Evolutionary conservation across 2,113 vertebrate species (phyloP).

Genomic region (Phyllostomus discolor): DNA sequence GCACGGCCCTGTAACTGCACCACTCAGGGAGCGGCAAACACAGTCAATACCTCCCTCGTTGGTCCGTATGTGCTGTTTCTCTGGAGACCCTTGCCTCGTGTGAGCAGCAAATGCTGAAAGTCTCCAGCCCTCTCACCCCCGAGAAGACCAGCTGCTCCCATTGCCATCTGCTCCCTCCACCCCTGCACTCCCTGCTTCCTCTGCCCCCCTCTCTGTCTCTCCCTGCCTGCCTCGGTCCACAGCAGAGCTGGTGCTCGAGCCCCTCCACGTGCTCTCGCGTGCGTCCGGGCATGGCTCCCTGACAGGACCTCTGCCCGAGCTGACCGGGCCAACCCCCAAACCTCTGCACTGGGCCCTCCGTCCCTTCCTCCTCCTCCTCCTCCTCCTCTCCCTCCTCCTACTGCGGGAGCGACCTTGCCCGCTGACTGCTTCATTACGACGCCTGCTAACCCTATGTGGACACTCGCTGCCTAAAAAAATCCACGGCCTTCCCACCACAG

Average conservation of each 20-base stretch:
- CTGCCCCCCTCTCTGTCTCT: too few relatives aligned
- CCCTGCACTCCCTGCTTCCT: neutral
- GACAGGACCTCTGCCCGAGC: rapidly evolving
- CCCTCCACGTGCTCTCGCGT: neutral
- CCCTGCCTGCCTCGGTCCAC: neutral
- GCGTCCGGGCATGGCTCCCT: neutral
- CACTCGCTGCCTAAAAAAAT: neutral
- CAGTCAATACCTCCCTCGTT: neutral
- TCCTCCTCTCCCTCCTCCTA: neutral
- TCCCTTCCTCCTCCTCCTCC: neutral
- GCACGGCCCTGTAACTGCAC: neutral
- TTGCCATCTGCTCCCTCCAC: neutral
- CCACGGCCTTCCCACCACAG: neutral
- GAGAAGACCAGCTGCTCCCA: too few relatives aligned
- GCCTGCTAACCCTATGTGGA: neutral
- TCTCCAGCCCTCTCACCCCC: neutral
- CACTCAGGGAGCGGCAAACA: neutral
- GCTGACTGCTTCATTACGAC: rapidly evolving
- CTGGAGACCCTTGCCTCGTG: neutral
- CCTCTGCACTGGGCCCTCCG: neutral
- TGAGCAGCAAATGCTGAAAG: neutral
- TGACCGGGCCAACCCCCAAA: neutral
- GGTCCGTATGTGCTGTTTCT: neutral
- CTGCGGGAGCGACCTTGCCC: neutral
- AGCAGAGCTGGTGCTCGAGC: neutral